A percentile compares a stretch with the other conserved stretches of the same genome.
phyloP scores from a whole-genome alignment of 2,888 invertebrate genomes.

The Hydrotaea cyrtoneurina region DNA sequence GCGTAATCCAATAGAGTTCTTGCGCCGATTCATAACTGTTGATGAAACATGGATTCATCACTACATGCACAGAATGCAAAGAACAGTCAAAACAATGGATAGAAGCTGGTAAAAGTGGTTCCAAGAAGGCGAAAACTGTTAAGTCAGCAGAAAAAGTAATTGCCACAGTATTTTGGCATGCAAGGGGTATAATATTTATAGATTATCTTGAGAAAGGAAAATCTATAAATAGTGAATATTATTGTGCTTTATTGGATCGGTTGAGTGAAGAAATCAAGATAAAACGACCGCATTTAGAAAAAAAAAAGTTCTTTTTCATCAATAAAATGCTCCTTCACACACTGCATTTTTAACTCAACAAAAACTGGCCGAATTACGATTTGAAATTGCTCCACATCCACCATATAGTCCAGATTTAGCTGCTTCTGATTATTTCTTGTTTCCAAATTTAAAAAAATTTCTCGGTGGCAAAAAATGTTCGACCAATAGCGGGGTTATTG shows the following conservation, averaged over 20 bases:
- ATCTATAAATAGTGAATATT: neutral
- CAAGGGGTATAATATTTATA: conserved; percentile 13
- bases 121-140: neutral
- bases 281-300: conserved; percentile 18
- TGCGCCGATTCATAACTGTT: neutral
- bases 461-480: conserved; percentile 34
- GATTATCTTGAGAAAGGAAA: conserved; percentile 18
- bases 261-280: conserved; percentile 30
- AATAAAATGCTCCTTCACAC: conserved; percentile 31
- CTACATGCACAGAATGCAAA: neutral
- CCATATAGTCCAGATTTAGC: neutral
- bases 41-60: conserved; percentile 20
- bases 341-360: neutral
- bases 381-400: neutral
- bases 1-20: neutral
- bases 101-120: neutral
- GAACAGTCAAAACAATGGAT: neutral
- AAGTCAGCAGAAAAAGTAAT: neutral
- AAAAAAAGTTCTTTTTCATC: conserved; percentile 45
- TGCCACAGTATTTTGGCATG: conserved; percentile 16
- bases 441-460: conserved; percentile 35
- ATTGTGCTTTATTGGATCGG: conserved; percentile 26
- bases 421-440: conserved; percentile 16
- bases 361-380: neutral
- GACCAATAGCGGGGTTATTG: conserved; percentile 14